A percentile compares a stretch with the other conserved stretches of the same genome.
Evolutionary conservation across 2,797 vertebrate genomes (phyloP).

Genomic region (Phataginus tricuspis): DNA sequence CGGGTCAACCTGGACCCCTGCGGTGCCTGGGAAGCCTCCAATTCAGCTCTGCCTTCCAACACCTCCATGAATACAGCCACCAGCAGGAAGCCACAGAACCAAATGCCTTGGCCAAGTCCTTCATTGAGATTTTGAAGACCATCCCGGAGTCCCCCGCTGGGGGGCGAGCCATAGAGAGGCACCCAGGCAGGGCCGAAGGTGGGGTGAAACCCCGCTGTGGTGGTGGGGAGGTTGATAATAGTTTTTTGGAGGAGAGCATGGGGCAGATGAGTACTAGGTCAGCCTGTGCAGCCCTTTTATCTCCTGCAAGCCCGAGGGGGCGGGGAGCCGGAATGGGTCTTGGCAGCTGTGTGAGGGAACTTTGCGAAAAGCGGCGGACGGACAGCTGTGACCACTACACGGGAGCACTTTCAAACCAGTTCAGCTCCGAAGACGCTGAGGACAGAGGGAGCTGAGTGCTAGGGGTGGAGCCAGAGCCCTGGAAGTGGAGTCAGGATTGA

Average conservation of each 20-base stretch:
- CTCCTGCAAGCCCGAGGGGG: background rate
- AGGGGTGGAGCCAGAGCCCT: background rate
- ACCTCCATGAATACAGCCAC: conserved; percentile 90
- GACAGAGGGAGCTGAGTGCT: accelerated
- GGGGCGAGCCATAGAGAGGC: conserved; percentile 94
- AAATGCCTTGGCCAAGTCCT: conserved; percentile 93
- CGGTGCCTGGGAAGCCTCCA: background rate
- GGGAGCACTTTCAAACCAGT: background rate
- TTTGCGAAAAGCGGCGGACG: accelerated
- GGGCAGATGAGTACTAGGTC: background rate
- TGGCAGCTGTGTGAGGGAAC: background rate
- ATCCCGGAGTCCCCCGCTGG: conserved; percentile 91
- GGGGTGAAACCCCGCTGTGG: conserved; percentile 92
- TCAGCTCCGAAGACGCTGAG: background rate
- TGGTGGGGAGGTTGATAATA: background rate
- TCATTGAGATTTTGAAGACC: conserved; percentile 92
- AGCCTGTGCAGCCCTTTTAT: background rate
- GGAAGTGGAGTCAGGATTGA: background rate
- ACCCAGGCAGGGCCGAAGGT: conserved; percentile 95
- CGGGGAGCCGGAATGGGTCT: background rate
- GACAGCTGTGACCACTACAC: background rate
- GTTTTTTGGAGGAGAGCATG: background rate
- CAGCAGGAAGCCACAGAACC: conserved; percentile 93
- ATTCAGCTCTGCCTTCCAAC: conserved; percentile 84
- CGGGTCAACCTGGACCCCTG: conserved; percentile 82